A percentile compares a stretch with the other conserved stretches of the same genome.
Evolutionary conservation across 2,797 vertebrate genomes (phyloP).

Genomic region (Anguilla marmorata): DNA sequence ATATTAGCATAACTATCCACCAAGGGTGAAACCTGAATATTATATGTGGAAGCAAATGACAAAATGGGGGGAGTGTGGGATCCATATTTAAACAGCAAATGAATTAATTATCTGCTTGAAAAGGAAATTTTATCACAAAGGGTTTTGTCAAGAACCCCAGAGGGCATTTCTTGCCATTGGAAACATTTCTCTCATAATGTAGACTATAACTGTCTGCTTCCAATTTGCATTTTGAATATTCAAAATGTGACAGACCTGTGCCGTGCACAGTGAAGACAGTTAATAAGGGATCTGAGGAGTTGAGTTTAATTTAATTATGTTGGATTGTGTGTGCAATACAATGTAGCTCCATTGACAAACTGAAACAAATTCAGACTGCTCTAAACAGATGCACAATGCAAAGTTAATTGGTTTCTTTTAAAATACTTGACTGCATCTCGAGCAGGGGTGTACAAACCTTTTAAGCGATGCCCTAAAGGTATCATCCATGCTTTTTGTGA

Average conservation of each 20-base stretch:
- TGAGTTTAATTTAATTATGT: neutral
- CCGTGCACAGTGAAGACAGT: neutral
- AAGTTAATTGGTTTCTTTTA: too few species aligned
- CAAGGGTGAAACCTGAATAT: neutral
- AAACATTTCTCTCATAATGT: neutral
- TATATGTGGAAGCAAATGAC: neutral
- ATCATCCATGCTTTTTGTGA: too few species aligned
- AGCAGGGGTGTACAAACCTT: too few species aligned
- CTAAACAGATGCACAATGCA: too few species aligned
- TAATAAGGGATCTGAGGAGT: neutral
- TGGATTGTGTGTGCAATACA: too few species aligned
- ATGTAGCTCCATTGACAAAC: too few species aligned
- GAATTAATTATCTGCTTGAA: neutral
- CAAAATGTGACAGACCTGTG: neutral
- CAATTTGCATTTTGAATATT: neutral
- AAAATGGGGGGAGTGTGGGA: neutral
- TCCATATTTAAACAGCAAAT: constrained; percentile 2
- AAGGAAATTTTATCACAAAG: constrained; percentile 2
- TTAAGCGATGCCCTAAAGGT: too few species aligned
- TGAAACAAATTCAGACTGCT: too few species aligned
- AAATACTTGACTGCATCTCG: too few species aligned
- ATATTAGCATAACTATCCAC: neutral
- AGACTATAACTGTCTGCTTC: neutral
- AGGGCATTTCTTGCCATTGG: neutral
- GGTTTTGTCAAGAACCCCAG: neutral